Conservation (phyloP, 2,888 invertebrate species). For the Podotricha telesiphe region DNA sequence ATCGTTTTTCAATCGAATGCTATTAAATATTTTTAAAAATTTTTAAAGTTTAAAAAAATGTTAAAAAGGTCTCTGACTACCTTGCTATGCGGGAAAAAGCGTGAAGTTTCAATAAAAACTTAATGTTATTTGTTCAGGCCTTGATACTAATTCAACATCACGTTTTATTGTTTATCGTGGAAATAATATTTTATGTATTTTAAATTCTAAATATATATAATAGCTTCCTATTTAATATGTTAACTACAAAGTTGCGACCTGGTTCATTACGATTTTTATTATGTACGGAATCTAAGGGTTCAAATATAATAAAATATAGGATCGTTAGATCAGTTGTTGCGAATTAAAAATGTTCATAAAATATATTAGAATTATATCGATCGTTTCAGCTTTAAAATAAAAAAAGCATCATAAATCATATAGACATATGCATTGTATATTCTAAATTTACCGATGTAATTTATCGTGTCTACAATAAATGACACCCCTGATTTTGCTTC, state of each 20-base stretch:
- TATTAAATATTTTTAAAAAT: no score
- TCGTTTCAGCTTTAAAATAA: not conserved
- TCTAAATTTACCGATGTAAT: no score
- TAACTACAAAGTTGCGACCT: not conserved
- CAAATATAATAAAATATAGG: no score
- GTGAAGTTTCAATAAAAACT: no score
- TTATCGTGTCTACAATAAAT: no score
- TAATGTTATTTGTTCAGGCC: not conserved
- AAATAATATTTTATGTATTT: slow-evolving; percentile 1
- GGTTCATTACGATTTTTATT: not conserved
- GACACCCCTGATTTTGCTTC: no score
- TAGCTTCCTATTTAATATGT: not conserved
- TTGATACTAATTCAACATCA: slow-evolving; percentile 1
- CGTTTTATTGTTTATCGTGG: slow-evolving; percentile 6
- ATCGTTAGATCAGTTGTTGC: no score
- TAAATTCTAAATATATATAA: not conserved
- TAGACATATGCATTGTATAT: not conserved
- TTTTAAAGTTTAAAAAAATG: no score
- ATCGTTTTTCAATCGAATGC: no score
- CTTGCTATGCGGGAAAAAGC: no score
- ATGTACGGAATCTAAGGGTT: not conserved
- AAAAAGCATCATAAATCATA: not conserved
- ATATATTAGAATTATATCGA: not conserved
- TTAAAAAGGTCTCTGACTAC: no score
- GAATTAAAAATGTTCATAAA: no score